These are phyloP conservation scores for Drosophila tsacasi DNA, from an alignment of 1,140 invertebrate species.

Conservation along the genomic window DNA sequence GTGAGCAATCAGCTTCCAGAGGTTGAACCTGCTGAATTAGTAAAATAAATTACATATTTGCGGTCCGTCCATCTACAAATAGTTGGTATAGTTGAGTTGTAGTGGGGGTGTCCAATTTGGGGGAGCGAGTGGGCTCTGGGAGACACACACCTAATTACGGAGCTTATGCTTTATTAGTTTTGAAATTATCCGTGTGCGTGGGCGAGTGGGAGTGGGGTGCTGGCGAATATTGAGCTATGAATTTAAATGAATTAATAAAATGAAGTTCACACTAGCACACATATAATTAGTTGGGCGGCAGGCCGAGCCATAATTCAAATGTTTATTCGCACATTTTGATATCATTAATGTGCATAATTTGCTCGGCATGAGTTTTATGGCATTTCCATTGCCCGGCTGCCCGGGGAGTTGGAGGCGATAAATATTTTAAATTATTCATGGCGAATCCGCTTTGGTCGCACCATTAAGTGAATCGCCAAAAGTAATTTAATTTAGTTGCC, in stretches of 20 bases:
- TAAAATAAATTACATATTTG: conserved; percentile 80
- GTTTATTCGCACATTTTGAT: conserved; percentile 76
- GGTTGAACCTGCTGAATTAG: conserved; percentile 77
- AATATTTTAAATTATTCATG: conserved; percentile 54
- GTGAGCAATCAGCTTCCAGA: conserved; percentile 65
- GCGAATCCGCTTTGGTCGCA: conserved; percentile 19
- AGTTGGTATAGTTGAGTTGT: conserved; percentile 6
- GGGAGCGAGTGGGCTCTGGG: conserved; percentile 36
- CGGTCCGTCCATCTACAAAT: conserved; percentile 15
- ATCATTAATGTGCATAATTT: conserved; percentile 78
- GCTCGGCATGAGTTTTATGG: conserved; percentile 27
- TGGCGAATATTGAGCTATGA: conserved; percentile 69
- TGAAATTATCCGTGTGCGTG: conserved; percentile 33
- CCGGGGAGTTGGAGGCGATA: conserved; percentile 23
- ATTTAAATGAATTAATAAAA: conserved; percentile 83
- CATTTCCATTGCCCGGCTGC: conserved; percentile 12
- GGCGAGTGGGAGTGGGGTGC: background rate
- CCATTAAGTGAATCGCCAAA: conserved; percentile 31
- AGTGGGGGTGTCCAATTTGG: background rate
- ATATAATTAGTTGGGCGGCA: conserved; percentile 49
- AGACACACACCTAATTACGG: conserved; percentile 72
- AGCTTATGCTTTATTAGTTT: conserved; percentile 77
- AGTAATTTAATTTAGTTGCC: conserved; percentile 44
- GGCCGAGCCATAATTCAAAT: conserved; percentile 68
- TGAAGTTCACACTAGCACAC: conserved; percentile 58